phyloP scores from a whole-genome alignment of 2,113 vertebrate genomes.

The Mastomys natalensis region DNA sequence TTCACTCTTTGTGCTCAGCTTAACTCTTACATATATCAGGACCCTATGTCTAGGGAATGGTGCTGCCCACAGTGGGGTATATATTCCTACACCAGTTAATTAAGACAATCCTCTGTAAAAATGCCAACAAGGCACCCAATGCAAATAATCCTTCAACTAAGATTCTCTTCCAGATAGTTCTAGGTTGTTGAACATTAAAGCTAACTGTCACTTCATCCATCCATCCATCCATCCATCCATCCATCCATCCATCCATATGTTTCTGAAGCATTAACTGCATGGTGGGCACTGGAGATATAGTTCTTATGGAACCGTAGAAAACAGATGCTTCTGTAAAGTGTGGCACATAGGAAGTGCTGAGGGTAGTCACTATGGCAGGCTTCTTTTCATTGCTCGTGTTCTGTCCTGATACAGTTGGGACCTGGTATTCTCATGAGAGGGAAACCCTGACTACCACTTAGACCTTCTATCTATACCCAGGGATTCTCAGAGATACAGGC shows the following conservation, averaged over 20 bases:
- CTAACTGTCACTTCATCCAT: not conserved
- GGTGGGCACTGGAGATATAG: too few species aligned
- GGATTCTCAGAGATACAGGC: not conserved
- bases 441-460: not conserved
- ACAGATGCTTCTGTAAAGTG: too few species aligned
- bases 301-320: not conserved
- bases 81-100: not conserved
- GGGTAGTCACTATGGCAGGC: accelerated
- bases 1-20: not conserved
- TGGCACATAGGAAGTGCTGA: not conserved
- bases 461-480: too few species aligned
- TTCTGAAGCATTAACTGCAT: not conserved
- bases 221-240: not conserved
- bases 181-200: not conserved
- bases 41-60: not conserved
- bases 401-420: not conserved
- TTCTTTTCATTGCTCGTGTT: not conserved
- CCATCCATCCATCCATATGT: too few species aligned
- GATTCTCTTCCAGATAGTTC: not conserved
- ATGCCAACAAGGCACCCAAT: not conserved
- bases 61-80: not conserved
- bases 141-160: not conserved
- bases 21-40: not conserved
- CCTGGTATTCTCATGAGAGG: accelerated
- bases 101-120: not conserved